Evolutionary conservation across 2,113 vertebrate genomes (phyloP).

Genomic region (Axis porcinus): DNA sequence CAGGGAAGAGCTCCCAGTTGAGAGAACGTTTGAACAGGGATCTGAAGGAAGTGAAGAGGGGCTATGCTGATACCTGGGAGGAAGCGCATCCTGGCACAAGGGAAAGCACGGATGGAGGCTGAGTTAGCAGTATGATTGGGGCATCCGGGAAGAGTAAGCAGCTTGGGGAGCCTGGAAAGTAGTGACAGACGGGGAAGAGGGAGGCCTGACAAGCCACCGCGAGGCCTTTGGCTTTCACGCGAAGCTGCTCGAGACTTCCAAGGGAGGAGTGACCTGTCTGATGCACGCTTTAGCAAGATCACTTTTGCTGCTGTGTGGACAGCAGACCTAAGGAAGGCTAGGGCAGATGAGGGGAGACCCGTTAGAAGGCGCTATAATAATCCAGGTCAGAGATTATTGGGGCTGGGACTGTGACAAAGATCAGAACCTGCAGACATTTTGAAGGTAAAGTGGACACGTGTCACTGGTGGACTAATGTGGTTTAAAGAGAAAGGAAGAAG

Average conservation of each 20-base stretch:
- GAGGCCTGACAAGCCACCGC: background rate
- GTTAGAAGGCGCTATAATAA: background rate
- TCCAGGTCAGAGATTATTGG: background rate
- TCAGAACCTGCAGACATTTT: background rate
- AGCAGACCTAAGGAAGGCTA: background rate
- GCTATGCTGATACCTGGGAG: background rate
- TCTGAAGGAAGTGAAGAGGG: background rate
- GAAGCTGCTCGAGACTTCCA: background rate
- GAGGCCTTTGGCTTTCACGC: background rate
- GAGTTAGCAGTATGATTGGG: background rate
- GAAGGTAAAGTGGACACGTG: background rate
- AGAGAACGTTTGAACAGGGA: background rate
- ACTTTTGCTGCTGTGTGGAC: background rate
- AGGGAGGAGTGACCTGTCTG: background rate
- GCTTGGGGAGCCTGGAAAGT: too few species aligned
- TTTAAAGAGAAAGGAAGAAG: background rate
- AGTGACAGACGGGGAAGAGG: background rate
- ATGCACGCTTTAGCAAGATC: background rate
- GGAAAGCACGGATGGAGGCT: rapidly evolving
- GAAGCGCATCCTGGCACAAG: background rate
- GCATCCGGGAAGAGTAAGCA: background rate
- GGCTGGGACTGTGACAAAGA: background rate
- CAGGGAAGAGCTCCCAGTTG: background rate
- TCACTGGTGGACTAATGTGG: background rate
- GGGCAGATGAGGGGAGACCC: background rate